Evolutionary conservation across 2,888 invertebrate species (phyloP).

Genomic region (Lysandra bellargus): DNA sequence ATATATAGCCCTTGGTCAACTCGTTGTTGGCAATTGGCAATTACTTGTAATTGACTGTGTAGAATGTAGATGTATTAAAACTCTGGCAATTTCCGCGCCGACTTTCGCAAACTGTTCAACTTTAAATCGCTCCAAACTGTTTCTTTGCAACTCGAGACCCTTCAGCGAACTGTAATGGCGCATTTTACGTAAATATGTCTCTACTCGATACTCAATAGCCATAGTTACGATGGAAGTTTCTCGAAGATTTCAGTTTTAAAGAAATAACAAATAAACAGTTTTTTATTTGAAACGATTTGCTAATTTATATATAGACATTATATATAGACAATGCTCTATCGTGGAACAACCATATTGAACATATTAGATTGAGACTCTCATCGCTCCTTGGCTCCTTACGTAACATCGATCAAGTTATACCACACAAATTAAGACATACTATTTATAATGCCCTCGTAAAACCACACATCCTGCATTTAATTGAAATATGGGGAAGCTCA

Average conservation of each 20-base stretch:
- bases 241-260: not conserved
- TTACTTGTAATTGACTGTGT: not conserved
- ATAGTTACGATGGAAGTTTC: not conserved
- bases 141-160: not conserved
- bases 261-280: not conserved
- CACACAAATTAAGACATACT: no score
- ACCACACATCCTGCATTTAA: no score
- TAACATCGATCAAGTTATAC: no score
- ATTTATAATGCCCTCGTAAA: no score
- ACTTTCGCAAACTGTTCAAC: slow-evolving; percentile 3
- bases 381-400: no score
- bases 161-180: not conserved
- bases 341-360: no score
- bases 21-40: not conserved
- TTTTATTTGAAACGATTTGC: not conserved
- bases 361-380: no score
- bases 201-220: not conserved
- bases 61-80: not conserved
- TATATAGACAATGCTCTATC: no score
- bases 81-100: not conserved
- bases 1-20: not conserved
- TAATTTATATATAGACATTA: no score
- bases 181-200: not conserved
- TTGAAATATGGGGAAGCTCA: no score
- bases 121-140: slow-evolving; percentile 8